Percentiles rank a stretch among this genome's conserved stretches.
Evolutionary conservation across 2,797 vertebrate genomes (phyloP).

Genomic region (Neomorphus geoffroyi): DNA sequence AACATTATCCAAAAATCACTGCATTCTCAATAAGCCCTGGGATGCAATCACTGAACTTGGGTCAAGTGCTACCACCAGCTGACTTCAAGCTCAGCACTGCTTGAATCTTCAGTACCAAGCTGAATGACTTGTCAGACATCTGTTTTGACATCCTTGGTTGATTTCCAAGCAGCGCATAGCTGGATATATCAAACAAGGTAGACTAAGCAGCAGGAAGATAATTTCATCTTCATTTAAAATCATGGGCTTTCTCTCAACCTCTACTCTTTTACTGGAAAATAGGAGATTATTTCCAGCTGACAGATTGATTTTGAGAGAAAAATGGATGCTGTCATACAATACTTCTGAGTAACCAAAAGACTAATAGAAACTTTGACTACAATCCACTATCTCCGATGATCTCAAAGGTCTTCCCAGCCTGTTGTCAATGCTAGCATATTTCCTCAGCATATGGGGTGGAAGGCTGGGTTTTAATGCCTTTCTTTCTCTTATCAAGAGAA

Average conservation of each 20-base stretch:
- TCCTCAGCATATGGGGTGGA: not conserved
- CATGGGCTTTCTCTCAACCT: accelerated
- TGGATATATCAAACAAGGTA: constrained; percentile 13
- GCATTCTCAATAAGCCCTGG: not conserved
- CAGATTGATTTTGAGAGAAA: not conserved
- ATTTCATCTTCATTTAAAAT: not conserved
- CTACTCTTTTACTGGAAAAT: not conserved
- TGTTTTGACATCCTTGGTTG: not conserved
- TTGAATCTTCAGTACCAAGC: not conserved
- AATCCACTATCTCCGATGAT: too few relatives aligned
- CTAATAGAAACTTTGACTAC: not conserved
- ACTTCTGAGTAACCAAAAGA: not conserved
- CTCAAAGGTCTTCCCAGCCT: too few relatives aligned
- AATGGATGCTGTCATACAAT: not conserved
- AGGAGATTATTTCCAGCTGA: not conserved
- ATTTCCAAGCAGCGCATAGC: constrained; percentile 23
- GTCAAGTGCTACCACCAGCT: not conserved
- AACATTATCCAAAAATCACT: not conserved
- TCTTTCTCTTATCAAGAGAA: not conserved
- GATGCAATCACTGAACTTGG: not conserved
- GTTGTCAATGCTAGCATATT: not conserved
- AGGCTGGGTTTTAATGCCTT: not conserved
- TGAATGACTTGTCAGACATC: not conserved
- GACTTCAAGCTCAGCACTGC: not conserved
- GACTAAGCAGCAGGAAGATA: not conserved